These are phyloP conservation scores for Neomorphus geoffroyi DNA, from an alignment of 2,797 vertebrate species.

Conservation along the genomic window DNA sequence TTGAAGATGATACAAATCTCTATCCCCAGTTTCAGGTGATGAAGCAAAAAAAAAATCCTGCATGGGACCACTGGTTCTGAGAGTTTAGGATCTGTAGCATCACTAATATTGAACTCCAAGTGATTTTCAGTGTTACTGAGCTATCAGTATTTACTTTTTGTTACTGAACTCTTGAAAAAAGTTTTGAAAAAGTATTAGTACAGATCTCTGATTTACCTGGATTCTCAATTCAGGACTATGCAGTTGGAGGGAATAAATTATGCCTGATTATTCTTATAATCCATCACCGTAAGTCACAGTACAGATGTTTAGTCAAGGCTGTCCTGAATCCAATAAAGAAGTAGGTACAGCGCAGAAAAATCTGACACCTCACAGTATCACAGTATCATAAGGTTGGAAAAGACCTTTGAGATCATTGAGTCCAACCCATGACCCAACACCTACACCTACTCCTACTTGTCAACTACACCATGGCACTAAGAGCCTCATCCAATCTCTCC, in stretches of 20 bases:
- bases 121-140: background rate
- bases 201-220: background rate
- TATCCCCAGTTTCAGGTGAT: conserved; percentile 88
- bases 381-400: no score
- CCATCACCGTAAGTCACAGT: background rate
- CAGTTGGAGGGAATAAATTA: background rate
- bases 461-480: no score
- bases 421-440: no score
- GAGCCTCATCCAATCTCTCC: no score
- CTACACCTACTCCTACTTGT: no score
- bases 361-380: no score
- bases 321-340: background rate
- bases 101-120: background rate
- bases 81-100: background rate
- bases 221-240: background rate
- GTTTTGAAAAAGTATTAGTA: background rate
- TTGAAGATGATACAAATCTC: conserved; percentile 78
- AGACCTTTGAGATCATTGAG: no score
- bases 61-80: background rate
- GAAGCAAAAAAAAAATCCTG: background rate
- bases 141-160: background rate
- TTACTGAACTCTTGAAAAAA: background rate
- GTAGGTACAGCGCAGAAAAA: background rate
- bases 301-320: background rate
- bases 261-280: background rate